These are phyloP conservation scores for Euphonia xanthogaster DNA, from an alignment of 2,797 vertebrate genomes.

Conservation along the genomic window DNA sequence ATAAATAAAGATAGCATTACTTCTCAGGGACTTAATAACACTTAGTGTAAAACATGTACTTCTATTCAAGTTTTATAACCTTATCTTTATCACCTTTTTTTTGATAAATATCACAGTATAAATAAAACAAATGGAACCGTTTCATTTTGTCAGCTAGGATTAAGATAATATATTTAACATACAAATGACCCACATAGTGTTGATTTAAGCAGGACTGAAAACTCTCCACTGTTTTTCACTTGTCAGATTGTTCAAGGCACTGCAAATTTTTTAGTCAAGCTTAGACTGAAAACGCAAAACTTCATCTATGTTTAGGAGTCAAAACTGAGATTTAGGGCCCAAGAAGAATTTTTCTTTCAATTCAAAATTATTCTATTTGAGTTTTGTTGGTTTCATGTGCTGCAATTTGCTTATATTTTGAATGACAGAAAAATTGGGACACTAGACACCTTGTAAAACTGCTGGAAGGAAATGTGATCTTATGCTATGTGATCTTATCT, in stretches of 20 bases:
- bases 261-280: background rate
- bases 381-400: background rate
- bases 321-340: background rate
- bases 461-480: background rate
- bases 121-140: background rate
- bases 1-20: slow-evolving; percentile 39
- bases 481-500: background rate
- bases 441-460: background rate
- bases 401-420: background rate
- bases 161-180: background rate
- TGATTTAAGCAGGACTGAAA: background rate
- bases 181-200: background rate
- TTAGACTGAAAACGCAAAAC: background rate
- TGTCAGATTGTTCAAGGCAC: background rate
- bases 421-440: background rate
- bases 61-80: slow-evolving; percentile 6
- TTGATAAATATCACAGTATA: background rate
- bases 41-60: background rate
- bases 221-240: background rate
- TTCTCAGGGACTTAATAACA: slow-evolving; percentile 27
- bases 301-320: background rate
- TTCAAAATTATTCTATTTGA: background rate
- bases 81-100: background rate
- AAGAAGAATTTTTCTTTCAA: background rate
- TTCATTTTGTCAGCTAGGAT: background rate